Evolutionary conservation across 2,888 invertebrate species (phyloP).

Genomic region (Psylliodes chrysocephalus): DNA sequence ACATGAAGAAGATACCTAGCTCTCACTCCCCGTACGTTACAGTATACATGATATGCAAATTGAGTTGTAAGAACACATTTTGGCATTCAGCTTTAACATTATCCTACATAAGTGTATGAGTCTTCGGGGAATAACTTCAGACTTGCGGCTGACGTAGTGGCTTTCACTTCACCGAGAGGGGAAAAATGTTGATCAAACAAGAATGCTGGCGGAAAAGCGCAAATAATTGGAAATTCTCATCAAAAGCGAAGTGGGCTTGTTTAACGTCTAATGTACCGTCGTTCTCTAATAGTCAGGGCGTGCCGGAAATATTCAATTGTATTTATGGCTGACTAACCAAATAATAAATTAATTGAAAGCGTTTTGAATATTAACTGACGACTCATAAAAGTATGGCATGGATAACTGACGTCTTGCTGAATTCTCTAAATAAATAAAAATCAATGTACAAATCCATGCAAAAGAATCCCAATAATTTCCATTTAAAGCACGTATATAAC

Average conservation of each 20-base stretch:
- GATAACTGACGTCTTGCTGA: too few relatives aligned
- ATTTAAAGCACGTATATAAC: too few relatives aligned
- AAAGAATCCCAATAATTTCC: too few relatives aligned
- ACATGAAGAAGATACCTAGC: background rate
- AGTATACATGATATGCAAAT: constrained; percentile 42
- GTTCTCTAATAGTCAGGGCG: too few relatives aligned
- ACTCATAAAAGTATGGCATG: too few relatives aligned
- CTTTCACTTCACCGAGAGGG: constrained; percentile 10
- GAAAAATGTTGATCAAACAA: constrained; percentile 26
- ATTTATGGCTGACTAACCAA: too few relatives aligned
- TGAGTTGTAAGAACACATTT: constrained; percentile 40
- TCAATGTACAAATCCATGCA: too few relatives aligned
- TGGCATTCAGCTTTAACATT: constrained; percentile 36
- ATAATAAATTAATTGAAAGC: too few relatives aligned
- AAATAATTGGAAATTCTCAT: constrained; percentile 12
- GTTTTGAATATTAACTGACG: too few relatives aligned
- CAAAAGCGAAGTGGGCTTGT: background rate
- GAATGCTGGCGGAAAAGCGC: constrained; percentile 5
- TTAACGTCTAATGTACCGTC: too few relatives aligned
- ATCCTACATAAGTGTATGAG: constrained; percentile 39
- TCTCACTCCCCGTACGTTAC: constrained; percentile 1
- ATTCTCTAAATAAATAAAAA: too few relatives aligned
- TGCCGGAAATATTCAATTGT: too few relatives aligned
- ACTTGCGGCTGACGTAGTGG: constrained; percentile 23
- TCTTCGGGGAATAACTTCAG: constrained; percentile 37